Base-by-base conservation (phyloP, 2,797 vertebrate species). In the Ispidina lecontei region DNA sequence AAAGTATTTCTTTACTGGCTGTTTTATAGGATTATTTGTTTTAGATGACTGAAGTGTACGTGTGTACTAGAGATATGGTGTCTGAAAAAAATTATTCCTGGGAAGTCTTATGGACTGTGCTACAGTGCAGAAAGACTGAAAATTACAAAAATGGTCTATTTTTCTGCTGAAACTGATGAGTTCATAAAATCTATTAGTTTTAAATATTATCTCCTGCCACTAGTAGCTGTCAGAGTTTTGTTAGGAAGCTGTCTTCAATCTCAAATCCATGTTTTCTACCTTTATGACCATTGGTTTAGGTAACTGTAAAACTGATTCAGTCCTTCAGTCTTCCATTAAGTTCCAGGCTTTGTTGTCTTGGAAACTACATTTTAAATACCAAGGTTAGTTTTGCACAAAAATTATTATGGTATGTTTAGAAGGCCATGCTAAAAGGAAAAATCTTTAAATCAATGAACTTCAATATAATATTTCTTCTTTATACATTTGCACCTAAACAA, bases 341-440 rank as follows among this genome's bases (percentile, higher is more conserved):
- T 87, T 71, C 49, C 79, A 56, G 59, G 18, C 31, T 68, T 71
- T 73, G 79, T 89, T 91, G 91, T 91, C 87, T 81, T 86, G 67
- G 85, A 84, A 92, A 96, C 91, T 54, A n/a, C 28, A 15, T 67
- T 95, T 93, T 70, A 88, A 91, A 90, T 91, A 73, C 55, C 52
- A 21, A 64, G 28, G 31, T 70, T 75, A 60, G 23, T 7, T 75
- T 29, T 90, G 20, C 60, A 60, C 26, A 78, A 69, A 91, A 71
- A 44, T 63, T 68, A 16, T 64, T 70, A 25, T 47, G 14, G 14
- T 77, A 25, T 10, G 16, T 70, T 78, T 70, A 78, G 37, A 89
- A 87, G 44, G 59, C 28, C 26, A 16, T 70, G 20, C 14, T 58
- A 79, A 59, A 47, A 72, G 33, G 41, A 41, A 74, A 82, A 83